phyloP scores from a whole-genome alignment of 2,113 vertebrate genomes.

The Trogon surrucura region DNA sequence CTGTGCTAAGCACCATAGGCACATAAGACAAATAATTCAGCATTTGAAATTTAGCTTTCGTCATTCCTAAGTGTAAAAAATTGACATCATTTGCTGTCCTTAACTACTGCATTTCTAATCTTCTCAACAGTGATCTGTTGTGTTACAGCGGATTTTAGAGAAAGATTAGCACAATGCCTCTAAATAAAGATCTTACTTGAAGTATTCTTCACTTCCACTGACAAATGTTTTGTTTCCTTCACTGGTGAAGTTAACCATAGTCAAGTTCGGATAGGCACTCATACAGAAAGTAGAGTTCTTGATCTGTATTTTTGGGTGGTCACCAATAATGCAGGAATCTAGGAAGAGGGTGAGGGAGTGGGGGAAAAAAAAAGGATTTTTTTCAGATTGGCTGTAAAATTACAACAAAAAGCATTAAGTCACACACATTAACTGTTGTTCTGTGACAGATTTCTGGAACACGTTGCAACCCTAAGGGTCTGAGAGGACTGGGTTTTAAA shows the following conservation, averaged over 20 bases:
- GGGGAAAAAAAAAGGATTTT: neutral
- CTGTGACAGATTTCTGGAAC: neutral
- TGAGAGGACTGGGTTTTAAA: neutral
- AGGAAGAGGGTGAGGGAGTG: constrained; percentile 2
- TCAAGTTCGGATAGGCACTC: constrained; percentile 91
- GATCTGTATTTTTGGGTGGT: constrained; percentile 88
- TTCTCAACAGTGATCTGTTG: neutral
- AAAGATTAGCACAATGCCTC: neutral
- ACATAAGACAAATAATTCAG: neutral
- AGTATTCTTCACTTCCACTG: constrained; percentile 98
- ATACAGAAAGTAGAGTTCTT: constrained; percentile 94
- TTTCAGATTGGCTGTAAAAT: neutral
- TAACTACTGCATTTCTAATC: neutral
- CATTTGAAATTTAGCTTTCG: neutral
- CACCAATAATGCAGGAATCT: constrained; percentile 91
- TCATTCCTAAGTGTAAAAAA: neutral
- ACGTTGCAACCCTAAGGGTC: neutral
- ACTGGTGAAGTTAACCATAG: constrained; percentile 87
- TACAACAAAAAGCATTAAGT: neutral
- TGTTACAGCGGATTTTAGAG: neutral
- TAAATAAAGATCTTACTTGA: constrained; percentile 87
- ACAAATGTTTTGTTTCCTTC: constrained; percentile 89
- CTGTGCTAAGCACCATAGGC: neutral
- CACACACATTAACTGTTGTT: neutral
- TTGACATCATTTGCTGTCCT: neutral